phyloP scores from a whole-genome alignment of 2,888 invertebrate genomes.

The Kryphioiulus occultus region DNA sequence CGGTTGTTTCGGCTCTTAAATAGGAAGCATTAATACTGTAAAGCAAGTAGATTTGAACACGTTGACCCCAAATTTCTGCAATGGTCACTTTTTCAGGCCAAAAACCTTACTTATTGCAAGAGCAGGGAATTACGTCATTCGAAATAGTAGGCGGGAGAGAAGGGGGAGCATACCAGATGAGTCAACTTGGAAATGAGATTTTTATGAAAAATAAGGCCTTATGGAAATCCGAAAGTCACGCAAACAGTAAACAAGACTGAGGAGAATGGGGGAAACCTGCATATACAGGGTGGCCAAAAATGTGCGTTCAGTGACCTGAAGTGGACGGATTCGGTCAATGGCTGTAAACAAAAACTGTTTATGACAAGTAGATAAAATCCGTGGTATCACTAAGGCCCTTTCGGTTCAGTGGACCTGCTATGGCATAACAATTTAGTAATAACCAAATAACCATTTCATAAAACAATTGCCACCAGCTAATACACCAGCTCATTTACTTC shows the following conservation, averaged over 20 bases:
- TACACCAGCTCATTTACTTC: no score
- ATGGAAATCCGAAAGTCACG: background rate
- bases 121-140: background rate
- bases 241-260: background rate
- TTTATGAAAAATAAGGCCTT: background rate
- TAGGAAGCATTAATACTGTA: no score
- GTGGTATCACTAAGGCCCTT: no score
- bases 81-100: background rate
- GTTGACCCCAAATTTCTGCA: constrained; percentile 7
- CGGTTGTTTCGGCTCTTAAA: background rate
- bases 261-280: background rate
- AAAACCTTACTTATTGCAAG: background rate
- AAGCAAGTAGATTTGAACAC: background rate
- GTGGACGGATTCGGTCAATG: no score
- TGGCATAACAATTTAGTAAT: no score
- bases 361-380: no score
- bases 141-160: background rate
- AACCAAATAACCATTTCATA: no score
- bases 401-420: no score
- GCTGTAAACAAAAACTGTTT: no score
- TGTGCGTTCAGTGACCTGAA: no score
- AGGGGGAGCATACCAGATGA: background rate
- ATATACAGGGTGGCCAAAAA: background rate
- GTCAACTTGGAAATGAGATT: background rate
- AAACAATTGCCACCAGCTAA: no score